Base-by-base conservation (phyloP, 1,140 invertebrate species). In the Hylaeus volcanicus region DNA sequence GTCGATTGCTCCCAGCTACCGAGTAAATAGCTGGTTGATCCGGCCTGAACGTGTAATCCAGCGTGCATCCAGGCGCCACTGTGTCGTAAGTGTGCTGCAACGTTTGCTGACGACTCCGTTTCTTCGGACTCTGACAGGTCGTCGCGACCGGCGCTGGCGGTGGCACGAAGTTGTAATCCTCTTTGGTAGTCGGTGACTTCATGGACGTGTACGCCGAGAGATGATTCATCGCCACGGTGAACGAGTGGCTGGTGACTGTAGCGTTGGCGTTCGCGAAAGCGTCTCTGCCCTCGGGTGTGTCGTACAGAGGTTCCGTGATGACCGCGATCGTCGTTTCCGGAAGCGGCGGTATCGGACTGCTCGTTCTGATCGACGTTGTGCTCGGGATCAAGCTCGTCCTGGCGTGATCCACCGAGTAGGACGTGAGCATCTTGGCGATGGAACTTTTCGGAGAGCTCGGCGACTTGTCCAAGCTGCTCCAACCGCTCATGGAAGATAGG, bases 381-480 rank as follows among this genome's bases (percentile, higher is more conserved):
- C 84, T 90, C 1, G 90, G 82, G 14, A 90, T 87, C 1, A 91
- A 61, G 43, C 72, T 72, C 8, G 86, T 86, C 77, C 89, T 89
- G 12, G 88, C 83, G 55, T 90, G 91, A 76, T 92, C 92, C 82
- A 90, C 82, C 4, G 90, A 92, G 80, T 90, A 92, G 41, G 87
- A 93, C 56, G 89, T 92, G 76, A 89, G 76, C 86, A 91, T 91
- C 88, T 92, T 93, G 11, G 84, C 87, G 65, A 91, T 90, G 58
- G 84, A 90, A 88, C 84, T 94, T 84, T 95, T 95, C 0, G 96
- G 96, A 1, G 96, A 97, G 69, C 95, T 96, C 12, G 96, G 96
- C 48, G 96, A 97, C 93, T 97, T 97, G 92, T 97, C 97, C 82
- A 97, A 91, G 90, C 96, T 97, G 11, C 96, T 97, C 95, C 97